Percentiles rank a stretch among this genome's conserved stretches.
Evolutionary conservation across 2,888 invertebrate genomes (phyloP).

Genomic region (Plagodis dolabraria): DNA sequence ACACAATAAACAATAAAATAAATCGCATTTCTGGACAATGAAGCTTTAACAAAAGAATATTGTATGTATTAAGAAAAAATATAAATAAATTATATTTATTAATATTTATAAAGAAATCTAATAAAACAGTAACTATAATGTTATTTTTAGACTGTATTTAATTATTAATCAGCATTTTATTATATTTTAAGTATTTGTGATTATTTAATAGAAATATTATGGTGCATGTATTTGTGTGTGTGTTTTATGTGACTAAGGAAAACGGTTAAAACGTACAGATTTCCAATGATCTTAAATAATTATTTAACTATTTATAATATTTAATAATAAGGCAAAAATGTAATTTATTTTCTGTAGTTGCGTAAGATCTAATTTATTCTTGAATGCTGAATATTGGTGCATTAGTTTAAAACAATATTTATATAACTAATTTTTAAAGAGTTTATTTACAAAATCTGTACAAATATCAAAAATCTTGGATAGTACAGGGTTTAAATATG

Average conservation of each 20-base stretch:
- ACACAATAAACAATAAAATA: too few species aligned
- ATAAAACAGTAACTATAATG: too few species aligned
- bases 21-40: too few species aligned
- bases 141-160: too few species aligned
- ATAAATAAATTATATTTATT: too few species aligned
- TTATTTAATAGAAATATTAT: not conserved
- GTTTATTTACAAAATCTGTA: slow-evolving; percentile 28
- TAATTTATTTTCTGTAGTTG: slow-evolving; percentile 5
- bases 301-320: not conserved
- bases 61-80: too few species aligned
- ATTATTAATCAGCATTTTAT: slow-evolving; percentile 10
- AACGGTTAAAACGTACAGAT: slow-evolving; percentile 32
- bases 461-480: slow-evolving; percentile 46
- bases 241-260: slow-evolving; percentile 7
- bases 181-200: slow-evolving; percentile 14
- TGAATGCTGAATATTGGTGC: slow-evolving; percentile 75
- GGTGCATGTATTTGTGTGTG: slow-evolving; percentile 3
- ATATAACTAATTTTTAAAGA: slow-evolving; percentile 30
- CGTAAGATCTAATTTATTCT: slow-evolving; percentile 46
- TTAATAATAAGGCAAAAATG: not conserved
- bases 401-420: slow-evolving; percentile 37
- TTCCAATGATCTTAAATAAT: slow-evolving; percentile 57
- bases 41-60: too few species aligned
- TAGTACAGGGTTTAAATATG: slow-evolving; percentile 53
- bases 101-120: too few species aligned